phyloP scores from a whole-genome alignment of 2,113 vertebrate species.

The Saguinus imperator region DNA sequence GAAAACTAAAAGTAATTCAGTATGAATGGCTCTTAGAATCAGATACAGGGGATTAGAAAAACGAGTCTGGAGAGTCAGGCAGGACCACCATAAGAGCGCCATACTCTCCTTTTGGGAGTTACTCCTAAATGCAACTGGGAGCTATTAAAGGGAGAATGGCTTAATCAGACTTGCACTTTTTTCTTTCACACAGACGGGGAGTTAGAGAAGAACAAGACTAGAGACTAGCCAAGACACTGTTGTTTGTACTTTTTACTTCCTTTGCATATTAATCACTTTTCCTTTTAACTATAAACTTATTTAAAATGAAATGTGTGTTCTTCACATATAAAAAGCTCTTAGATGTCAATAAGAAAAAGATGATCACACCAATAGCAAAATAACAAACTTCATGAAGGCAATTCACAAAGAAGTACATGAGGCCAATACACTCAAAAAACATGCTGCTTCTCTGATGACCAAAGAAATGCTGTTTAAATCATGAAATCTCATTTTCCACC shows the following conservation, averaged over 20 bases:
- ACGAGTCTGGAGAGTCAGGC: neutral
- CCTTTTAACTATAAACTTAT: conserved; percentile 3
- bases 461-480: neutral
- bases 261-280: neutral
- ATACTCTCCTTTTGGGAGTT: neutral
- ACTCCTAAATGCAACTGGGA: neutral
- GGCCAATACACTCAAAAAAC: neutral
- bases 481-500: conserved; percentile 1
- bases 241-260: neutral
- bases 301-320: neutral
- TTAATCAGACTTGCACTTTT: neutral
- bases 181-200: neutral
- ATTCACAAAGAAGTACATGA: neutral
- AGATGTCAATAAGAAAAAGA: neutral
- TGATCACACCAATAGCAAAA: neutral
- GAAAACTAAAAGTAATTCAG: neutral
- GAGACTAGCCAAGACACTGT: neutral
- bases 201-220: neutral
- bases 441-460: neutral
- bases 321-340: conserved; percentile 14
- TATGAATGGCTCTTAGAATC: neutral
- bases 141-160: neutral
- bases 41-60: neutral
- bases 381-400: neutral
- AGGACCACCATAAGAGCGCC: neutral